Evolutionary conservation across 2,113 vertebrate species (phyloP).

Genomic region (Pelecanus crispus): DNA sequence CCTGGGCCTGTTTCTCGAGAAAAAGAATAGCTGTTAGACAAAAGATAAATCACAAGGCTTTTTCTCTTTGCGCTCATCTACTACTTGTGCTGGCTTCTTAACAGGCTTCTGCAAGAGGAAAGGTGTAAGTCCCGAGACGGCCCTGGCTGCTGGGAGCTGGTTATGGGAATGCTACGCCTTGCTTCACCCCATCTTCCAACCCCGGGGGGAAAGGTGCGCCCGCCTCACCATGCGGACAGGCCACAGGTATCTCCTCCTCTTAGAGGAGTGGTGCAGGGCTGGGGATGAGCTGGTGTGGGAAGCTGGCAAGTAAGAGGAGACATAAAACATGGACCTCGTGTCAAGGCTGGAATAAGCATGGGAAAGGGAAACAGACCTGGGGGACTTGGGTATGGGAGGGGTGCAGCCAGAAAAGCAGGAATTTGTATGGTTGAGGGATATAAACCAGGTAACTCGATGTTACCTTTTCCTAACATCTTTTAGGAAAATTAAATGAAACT

Average conservation of each 20-base stretch:
- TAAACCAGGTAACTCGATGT: background rate
- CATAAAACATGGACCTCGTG: accelerated
- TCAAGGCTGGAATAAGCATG: background rate
- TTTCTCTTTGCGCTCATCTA: background rate
- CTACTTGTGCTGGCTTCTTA: background rate
- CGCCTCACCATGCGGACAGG: accelerated
- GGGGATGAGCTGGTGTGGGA: background rate
- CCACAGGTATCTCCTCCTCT: background rate
- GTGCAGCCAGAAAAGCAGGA: background rate
- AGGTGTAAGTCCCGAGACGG: accelerated
- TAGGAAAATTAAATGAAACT: background rate
- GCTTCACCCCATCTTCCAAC: background rate
- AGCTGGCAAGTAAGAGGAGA: background rate
- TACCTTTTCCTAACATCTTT: background rate
- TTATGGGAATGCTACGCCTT: accelerated
- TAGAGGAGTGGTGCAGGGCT: accelerated
- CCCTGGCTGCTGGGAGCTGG: background rate
- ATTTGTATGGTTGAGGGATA: background rate
- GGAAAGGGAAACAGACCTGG: background rate
- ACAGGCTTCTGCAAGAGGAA: background rate
- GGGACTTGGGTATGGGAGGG: background rate
- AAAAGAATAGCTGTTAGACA: background rate
- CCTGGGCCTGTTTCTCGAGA: background rate
- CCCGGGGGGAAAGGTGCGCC: background rate
- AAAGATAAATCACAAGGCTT: background rate